These are phyloP conservation scores for Anagyrus pseudococci DNA, from an alignment of 2,888 invertebrate species.

Conservation along the genomic window DNA sequence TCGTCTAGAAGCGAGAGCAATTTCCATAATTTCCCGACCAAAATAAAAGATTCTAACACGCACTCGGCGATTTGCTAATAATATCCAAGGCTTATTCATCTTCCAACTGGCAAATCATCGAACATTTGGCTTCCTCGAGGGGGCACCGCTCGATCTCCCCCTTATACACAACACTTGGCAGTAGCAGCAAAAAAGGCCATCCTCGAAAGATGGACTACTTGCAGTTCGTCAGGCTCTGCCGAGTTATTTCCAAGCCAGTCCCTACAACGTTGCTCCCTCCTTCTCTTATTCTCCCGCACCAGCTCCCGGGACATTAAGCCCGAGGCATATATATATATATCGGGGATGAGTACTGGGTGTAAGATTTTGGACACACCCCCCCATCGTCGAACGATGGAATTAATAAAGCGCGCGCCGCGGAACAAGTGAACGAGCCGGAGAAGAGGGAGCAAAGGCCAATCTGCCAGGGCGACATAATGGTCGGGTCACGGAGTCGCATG, in stretches of 20 bases:
- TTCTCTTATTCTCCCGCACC: too few species aligned
- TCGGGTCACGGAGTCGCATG: not conserved
- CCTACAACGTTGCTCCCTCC: too few species aligned
- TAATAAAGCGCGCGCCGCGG: slow-evolving; percentile 56
- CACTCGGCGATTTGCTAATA: not conserved
- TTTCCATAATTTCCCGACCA: slow-evolving; percentile 28
- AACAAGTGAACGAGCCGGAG: slow-evolving; percentile 26
- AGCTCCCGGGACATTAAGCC: slow-evolving; percentile 16
- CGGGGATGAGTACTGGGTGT: not conserved
- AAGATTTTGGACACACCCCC: not conserved
- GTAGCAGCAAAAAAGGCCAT: slow-evolving; percentile 1
- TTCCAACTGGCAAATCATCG: slow-evolving; percentile 16
- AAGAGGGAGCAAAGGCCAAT: slow-evolving; percentile 12
- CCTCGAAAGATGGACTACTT: not conserved
- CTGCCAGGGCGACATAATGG: slow-evolving; percentile 22
- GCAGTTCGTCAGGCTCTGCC: too few species aligned
- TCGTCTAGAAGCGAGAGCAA: not conserved
- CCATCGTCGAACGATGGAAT: slow-evolving; percentile 54
- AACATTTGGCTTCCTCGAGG: too few species aligned
- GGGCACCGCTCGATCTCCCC: slow-evolving; percentile 26
- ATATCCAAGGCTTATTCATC: slow-evolving; percentile 1
- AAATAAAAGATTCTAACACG: slow-evolving; percentile 9
- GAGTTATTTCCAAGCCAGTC: too few species aligned
- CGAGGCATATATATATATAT: not conserved
- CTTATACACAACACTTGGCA: slow-evolving; percentile 19